Conservation (phyloP, 2,888 invertebrate species). For the Imbricaverruca yamaguchii region DNA sequence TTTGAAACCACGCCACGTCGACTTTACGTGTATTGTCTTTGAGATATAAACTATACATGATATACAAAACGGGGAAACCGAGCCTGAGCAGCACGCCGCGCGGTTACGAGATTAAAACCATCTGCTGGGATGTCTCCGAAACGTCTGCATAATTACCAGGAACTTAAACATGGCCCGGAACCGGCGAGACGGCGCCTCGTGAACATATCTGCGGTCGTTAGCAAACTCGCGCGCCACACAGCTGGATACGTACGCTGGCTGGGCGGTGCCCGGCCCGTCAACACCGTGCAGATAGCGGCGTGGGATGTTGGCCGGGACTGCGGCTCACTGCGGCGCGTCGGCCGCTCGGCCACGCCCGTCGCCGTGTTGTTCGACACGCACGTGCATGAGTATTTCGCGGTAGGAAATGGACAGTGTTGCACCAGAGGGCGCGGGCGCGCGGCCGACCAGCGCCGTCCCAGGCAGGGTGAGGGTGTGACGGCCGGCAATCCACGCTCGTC, state of each 20-base stretch:
- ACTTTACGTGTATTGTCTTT: slow-evolving; percentile 17
- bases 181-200: background rate
- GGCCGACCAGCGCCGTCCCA: background rate
- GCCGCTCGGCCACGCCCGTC: too few species aligned
- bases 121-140: background rate
- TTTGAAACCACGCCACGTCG: background rate
- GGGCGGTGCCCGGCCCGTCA: too few species aligned
- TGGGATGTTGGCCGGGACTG: too few species aligned
- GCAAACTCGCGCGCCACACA: too few species aligned
- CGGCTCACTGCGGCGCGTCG: too few species aligned
- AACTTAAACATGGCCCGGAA: background rate
- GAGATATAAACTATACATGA: slow-evolving; percentile 20
- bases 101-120: background rate
- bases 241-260: too few species aligned
- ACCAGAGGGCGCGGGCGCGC: background rate
- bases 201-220: background rate
- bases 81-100: background rate
- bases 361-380: too few species aligned
- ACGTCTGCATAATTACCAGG: background rate
- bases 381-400: too few species aligned
- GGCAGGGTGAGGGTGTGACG: background rate
- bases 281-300: too few species aligned
- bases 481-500: background rate
- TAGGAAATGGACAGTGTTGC: too few species aligned
- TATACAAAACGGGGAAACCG: slow-evolving; percentile 7